Evolutionary conservation across 2,888 invertebrate genomes (phyloP).

Genomic region (Mesorhabditis spiculigera): DNA sequence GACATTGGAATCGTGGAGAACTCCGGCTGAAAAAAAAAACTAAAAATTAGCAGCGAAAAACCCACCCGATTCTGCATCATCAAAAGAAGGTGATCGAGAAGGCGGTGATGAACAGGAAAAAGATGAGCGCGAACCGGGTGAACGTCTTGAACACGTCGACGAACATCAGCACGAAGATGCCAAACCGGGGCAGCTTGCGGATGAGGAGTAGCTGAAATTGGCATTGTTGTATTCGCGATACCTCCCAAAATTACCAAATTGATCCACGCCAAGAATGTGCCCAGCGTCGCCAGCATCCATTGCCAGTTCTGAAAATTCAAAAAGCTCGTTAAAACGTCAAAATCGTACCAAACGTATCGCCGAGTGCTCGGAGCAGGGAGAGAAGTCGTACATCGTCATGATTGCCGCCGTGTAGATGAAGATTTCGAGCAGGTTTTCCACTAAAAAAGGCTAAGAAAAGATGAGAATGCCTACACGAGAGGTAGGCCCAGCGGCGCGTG

Average conservation of each 20-base stretch:
- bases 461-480: conserved; percentile 41
- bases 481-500: conserved; percentile 61
- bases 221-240: conserved; percentile 41
- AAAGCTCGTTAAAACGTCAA: background rate
- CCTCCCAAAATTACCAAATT: conserved; percentile 59
- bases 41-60: conserved; percentile 3
- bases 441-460: conserved; percentile 9
- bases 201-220: conserved; percentile 24
- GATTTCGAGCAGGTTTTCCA: conserved; percentile 64
- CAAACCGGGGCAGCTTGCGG: conserved; percentile 22
- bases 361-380: conserved; percentile 58
- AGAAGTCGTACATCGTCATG: conserved; percentile 62
- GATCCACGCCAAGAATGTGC: conserved; percentile 63
- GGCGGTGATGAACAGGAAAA: conserved; percentile 56
- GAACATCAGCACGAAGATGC: conserved; percentile 62
- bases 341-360: conserved; percentile 59
- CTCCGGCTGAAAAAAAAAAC: conserved; percentile 35
- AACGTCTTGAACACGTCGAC: conserved; percentile 60
- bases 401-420: conserved; percentile 62
- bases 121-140: conserved; percentile 59
- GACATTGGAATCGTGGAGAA: conserved; percentile 53
- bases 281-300: conserved; percentile 63
- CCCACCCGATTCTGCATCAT: conserved; percentile 51
- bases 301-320: conserved; percentile 61
- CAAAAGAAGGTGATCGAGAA: conserved; percentile 45